Base-by-base conservation (phyloP, 2,888 invertebrate genomes). In the Petrophora chlorosata region DNA sequence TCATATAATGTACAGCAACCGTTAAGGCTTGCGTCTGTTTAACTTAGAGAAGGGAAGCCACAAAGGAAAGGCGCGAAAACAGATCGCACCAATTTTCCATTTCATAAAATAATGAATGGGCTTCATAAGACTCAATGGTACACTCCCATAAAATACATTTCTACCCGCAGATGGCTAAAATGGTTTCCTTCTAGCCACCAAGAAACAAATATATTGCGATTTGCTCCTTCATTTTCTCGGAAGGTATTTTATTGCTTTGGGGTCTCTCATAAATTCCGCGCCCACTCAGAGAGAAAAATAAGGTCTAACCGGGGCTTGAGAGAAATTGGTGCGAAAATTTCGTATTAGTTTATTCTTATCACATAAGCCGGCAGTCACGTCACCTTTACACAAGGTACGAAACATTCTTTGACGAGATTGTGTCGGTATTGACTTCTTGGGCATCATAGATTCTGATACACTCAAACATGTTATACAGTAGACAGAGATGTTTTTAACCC, bases 201-300 rank as follows among this genome's bases (percentile, higher is more conserved):
- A 82, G 80, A 84, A 85, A 85, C 85, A 88, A 87, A 89, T 87
- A 87, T 85, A 87, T 88, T 82, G 84, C 87, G 85, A 88, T 88
- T 88, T 85, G 84, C 85, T 83, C 87, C 86, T 89, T 88, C 89
- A 89, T 89, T 88, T 87, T 86, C 88, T 82, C 82, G 70, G 85
- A 83, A 87, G 88, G 88, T 89, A 87, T 88, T 90, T 90, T 89
- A 89, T 89, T 89, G 84, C 88, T 82, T 82, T 80, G 81, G 87
- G 86, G 79, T 81, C 82, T 75, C 83, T 75, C 89, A 85, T 89
- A 89, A 89, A 89, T 90, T 90, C 79, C 73, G 73, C 76, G 81
- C 85, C 85, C 86, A 83, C 79, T 85, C 86, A 81, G 79, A 72
- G 81, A 82, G 83, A 87, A 88, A 89, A 88, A 89, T 87, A 88